These are phyloP conservation scores for Cygnus atratus DNA, from an alignment of 2,113 vertebrate species.

Conservation along the genomic window DNA sequence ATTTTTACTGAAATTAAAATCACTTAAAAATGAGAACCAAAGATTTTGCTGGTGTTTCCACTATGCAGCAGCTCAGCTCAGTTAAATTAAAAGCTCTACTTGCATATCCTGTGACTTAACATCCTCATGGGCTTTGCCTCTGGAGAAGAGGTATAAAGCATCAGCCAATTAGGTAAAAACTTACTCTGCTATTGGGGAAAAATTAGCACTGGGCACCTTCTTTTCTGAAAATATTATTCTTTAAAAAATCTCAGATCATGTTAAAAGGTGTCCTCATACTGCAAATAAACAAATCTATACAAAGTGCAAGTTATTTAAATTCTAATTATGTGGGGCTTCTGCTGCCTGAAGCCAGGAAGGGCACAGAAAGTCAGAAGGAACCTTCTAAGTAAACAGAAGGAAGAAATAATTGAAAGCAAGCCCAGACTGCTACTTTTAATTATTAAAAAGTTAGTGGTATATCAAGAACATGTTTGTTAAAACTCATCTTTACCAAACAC, in stretches of 20 bases:
- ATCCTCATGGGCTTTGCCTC: not conserved
- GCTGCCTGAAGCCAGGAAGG: slow-evolving; percentile 55
- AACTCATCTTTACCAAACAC: slow-evolving; percentile 18
- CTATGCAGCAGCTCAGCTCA: not conserved
- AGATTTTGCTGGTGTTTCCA: not conserved
- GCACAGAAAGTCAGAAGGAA: slow-evolving; percentile 16
- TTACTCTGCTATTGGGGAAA: not conserved
- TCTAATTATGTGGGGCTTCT: slow-evolving; percentile 62
- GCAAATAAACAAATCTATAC: slow-evolving; percentile 63
- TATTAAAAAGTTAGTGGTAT: slow-evolving; percentile 43
- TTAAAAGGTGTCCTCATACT: slow-evolving; percentile 71
- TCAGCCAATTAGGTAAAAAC: not conserved
- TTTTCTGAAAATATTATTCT: slow-evolving; percentile 20
- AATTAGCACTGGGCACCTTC: not conserved
- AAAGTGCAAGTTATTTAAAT: slow-evolving; percentile 74
- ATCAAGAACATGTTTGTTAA: slow-evolving; percentile 8
- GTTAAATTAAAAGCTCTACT: not conserved
- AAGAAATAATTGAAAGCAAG: slow-evolving; percentile 34
- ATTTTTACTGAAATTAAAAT: not conserved
- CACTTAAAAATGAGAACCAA: not conserved
- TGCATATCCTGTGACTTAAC: not conserved
- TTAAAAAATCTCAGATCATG: not conserved
- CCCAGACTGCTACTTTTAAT: slow-evolving; percentile 45
- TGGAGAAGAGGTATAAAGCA: not conserved
- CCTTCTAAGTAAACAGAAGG: slow-evolving; percentile 18